Percentiles rank a stretch among this genome's conserved stretches.
Evolutionary conservation across 2,888 invertebrate species (phyloP).

Genomic region (Apantesis nais): DNA sequence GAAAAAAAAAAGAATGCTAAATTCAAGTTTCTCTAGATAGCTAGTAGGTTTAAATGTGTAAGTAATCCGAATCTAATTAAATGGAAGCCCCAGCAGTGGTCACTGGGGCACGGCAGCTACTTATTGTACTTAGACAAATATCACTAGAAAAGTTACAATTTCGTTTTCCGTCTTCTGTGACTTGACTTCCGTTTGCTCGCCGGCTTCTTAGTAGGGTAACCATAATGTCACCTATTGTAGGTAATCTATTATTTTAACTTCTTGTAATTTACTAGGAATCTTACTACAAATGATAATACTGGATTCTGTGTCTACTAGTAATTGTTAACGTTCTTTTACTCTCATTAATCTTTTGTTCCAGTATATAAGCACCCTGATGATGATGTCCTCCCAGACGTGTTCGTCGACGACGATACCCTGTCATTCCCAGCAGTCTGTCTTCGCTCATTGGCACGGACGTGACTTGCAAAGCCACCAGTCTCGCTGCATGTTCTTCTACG

Average conservation of each 20-base stretch:
- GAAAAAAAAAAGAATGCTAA: neutral
- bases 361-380: neutral
- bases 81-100: conserved; percentile 58
- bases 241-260: neutral
- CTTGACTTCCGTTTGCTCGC: conserved; percentile 67
- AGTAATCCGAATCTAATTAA: conserved; percentile 50
- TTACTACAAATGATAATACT: no score
- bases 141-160: conserved; percentile 63
- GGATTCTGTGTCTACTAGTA: no score
- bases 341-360: neutral
- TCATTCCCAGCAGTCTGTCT: no score
- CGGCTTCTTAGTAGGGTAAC: conserved; percentile 54
- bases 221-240: conserved; percentile 23
- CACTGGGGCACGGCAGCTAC: conserved; percentile 31
- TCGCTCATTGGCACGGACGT: no score
- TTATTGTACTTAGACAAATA: conserved; percentile 26
- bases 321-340: neutral
- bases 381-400: no score
- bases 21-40: neutral
- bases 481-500: no score
- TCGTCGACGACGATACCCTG: no score
- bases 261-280: no score
- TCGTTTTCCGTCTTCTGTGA: conserved; percentile 70
- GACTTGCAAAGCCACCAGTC: no score
- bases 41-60: neutral